Conservation (phyloP, 2,113 vertebrate genomes). For the Silurus glanis region DNA sequence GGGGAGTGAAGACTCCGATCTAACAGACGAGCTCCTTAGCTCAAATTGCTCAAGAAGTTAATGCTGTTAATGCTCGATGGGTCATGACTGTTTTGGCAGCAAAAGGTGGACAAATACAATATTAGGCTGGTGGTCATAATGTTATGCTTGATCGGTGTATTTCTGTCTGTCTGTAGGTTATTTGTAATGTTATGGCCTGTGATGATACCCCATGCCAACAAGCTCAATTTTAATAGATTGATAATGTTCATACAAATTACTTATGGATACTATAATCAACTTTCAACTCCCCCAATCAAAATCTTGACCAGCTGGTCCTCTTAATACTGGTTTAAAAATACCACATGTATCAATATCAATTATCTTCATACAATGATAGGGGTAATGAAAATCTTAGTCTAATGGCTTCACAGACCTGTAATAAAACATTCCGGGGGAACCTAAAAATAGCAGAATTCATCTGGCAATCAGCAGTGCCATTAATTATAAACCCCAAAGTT, state of each 20-base stretch:
- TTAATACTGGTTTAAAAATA: neutral
- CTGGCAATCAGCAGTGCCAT: slow-evolving; percentile 33
- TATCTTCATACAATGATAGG: neutral
- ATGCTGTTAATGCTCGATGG: no score
- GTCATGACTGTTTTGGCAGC: no score
- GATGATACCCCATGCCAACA: neutral
- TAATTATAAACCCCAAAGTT: slow-evolving; percentile 34
- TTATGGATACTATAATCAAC: neutral
- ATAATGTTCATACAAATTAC: neutral
- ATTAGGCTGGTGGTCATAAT: no score
- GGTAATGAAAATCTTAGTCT: slow-evolving; percentile 16
- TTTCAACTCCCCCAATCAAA: neutral
- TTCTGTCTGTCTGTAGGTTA: no score
- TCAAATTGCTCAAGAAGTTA: no score
- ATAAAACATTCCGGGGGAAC: slow-evolving; percentile 33
- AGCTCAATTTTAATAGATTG: neutral
- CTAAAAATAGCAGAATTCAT: slow-evolving; percentile 46
- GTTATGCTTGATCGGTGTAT: no score
- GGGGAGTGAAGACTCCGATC: no score
- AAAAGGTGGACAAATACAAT: no score
- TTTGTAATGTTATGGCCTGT: no score
- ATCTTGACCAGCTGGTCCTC: neutral
- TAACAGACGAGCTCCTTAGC: no score
- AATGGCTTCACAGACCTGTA: neutral
- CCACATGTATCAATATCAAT: neutral